Conservation (phyloP, 2,797 vertebrate genomes). For the Neosalanx taihuensis region DNA sequence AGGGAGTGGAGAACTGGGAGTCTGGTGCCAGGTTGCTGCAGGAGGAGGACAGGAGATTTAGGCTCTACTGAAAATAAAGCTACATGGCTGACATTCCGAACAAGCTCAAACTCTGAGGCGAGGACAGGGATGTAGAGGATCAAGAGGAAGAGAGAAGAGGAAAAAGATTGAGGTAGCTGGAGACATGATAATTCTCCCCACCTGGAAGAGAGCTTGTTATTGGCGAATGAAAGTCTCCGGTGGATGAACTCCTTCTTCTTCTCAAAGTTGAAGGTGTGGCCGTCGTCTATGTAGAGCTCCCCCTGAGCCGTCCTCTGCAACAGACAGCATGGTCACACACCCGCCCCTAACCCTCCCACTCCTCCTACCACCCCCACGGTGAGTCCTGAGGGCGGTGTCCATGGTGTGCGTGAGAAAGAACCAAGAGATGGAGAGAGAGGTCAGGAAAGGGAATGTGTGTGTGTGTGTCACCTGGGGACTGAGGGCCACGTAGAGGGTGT, state of each 20-base stretch:
- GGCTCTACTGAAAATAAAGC: background rate
- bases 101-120: too few species aligned
- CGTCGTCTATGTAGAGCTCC: constrained; percentile 87
- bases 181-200: constrained; percentile 47
- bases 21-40: constrained; percentile 75
- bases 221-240: constrained; percentile 75
- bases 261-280: constrained; percentile 83
- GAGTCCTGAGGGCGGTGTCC: too few species aligned
- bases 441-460: background rate
- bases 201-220: constrained; percentile 79
- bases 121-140: too few species aligned
- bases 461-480: constrained; percentile 69
- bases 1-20: constrained; percentile 72
- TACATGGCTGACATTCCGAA: too few species aligned
- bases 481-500: constrained; percentile 85
- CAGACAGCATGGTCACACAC: background rate
- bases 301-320: constrained; percentile 81
- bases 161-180: background rate
- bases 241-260: constrained; percentile 78
- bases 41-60: background rate
- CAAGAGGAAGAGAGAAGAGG: background rate
- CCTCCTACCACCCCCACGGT: too few species aligned
- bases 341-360: background rate
- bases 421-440: background rate
- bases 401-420: too few species aligned